phyloP scores from a whole-genome alignment of 2,797 vertebrate species.

The Emys orbicularis region DNA sequence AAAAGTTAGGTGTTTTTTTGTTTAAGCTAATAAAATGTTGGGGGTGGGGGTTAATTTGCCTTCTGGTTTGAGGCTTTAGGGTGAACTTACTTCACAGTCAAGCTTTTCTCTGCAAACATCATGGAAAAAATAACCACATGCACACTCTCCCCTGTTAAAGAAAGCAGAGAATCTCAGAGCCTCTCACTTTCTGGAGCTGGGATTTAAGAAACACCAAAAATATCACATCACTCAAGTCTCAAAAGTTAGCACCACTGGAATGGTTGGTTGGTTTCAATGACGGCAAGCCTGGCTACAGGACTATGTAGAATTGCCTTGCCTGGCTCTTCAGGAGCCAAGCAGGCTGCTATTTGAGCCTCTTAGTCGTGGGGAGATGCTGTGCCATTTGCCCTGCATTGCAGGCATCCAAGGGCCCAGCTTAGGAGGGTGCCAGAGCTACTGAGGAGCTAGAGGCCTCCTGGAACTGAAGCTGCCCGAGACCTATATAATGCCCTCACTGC shows the following conservation, averaged over 20 bases:
- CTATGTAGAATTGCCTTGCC: not conserved
- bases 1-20: not conserved
- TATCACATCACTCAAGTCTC: not conserved
- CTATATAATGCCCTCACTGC: not conserved
- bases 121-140: not conserved
- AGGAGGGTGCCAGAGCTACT: not conserved
- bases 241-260: not conserved
- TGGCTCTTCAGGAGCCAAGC: not conserved
- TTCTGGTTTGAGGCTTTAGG: not conserved
- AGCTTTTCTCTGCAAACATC: not conserved
- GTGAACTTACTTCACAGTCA: not conserved
- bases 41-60: not conserved
- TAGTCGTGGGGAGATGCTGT: not conserved
- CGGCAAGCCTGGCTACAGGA: not conserved
- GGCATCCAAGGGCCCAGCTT: not conserved
- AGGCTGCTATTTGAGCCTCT: not conserved
- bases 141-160: not conserved
- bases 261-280: not conserved
- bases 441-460: not conserved
- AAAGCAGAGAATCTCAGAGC: not conserved
- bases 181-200: not conserved
- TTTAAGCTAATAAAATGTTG: too few relatives aligned
- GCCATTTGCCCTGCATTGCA: not conserved
- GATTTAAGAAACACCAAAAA: not conserved
- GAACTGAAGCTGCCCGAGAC: not conserved